A percentile compares a stretch with the other conserved stretches of the same genome.
Evolutionary conservation across 1,140 invertebrate genomes (phyloP).

Genomic region (Drosophila bocki): DNA sequence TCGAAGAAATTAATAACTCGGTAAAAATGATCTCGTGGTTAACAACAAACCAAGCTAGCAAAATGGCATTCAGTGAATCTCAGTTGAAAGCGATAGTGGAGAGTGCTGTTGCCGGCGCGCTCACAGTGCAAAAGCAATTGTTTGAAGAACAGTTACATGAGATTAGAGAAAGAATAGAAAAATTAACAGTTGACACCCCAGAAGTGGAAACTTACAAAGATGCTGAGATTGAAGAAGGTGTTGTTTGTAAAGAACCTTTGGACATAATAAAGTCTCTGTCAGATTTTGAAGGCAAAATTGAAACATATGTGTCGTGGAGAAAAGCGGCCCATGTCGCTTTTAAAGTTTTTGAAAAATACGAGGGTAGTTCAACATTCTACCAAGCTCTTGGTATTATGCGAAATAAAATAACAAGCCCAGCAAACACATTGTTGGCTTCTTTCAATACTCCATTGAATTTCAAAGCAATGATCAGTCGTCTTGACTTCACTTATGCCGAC

Average conservation of each 20-base stretch:
- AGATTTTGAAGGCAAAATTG: slow-evolving; percentile 42
- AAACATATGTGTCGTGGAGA: slow-evolving; percentile 49
- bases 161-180: not conserved
- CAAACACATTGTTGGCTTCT: slow-evolving; percentile 40
- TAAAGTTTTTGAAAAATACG: slow-evolving; percentile 44
- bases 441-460: slow-evolving; percentile 17
- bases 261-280: slow-evolving; percentile 47
- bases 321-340: slow-evolving; percentile 46
- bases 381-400: slow-evolving; percentile 45
- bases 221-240: not conserved
- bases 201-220: slow-evolving; percentile 11
- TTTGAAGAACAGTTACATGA: slow-evolving; percentile 11
- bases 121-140: slow-evolving; percentile 15
- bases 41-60: not conserved
- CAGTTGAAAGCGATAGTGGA: slow-evolving; percentile 11
- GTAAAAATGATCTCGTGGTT: slow-evolving; percentile 7
- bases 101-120: slow-evolving; percentile 1
- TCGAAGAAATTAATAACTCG: not conserved
- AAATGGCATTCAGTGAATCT: slow-evolving; percentile 10
- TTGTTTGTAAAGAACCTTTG: slow-evolving; percentile 36
- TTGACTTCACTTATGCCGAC: too few species aligned
- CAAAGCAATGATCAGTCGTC: slow-evolving; percentile 19
- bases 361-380: slow-evolving; percentile 44
- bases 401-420: slow-evolving; percentile 55
- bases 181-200: slow-evolving; percentile 9